These are phyloP conservation scores for Cheilosia variabilis DNA, from an alignment of 2,888 invertebrate species.

Conservation along the genomic window DNA sequence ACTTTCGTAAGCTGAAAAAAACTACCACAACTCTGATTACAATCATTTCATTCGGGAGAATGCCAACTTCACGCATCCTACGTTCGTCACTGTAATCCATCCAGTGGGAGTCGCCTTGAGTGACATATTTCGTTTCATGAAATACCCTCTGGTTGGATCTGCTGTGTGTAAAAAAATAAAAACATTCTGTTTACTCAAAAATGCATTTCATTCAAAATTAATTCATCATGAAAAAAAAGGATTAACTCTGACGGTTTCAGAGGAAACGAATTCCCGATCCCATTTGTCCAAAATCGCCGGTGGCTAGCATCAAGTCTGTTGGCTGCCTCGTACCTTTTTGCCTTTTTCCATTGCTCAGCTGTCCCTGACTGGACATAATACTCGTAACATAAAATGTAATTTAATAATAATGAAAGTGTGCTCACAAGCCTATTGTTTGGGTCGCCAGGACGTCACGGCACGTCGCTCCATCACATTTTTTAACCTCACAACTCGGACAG, in stretches of 20 bases:
- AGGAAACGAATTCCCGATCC: constrained; percentile 17
- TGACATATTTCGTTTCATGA: constrained; percentile 59
- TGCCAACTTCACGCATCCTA: constrained; percentile 46
- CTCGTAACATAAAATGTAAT: constrained; percentile 67
- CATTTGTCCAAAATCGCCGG: constrained; percentile 19
- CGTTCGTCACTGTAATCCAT: constrained; percentile 24
- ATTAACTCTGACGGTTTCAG: constrained; percentile 51
- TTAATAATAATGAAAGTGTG: constrained; percentile 67
- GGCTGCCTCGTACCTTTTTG: constrained; percentile 3
- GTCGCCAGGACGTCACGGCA: constrained; percentile 3
- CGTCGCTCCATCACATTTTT: neutral
- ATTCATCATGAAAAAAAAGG: constrained; percentile 49
- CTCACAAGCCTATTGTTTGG: constrained; percentile 44
- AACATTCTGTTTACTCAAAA: constrained; percentile 67
- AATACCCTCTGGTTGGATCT: constrained; percentile 24
- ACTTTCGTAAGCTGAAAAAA: neutral
- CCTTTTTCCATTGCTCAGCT: neutral
- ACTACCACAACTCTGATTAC: neutral
- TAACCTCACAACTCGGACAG: constrained; percentile 8
- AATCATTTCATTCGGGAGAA: constrained; percentile 34
- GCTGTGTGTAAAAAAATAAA: constrained; percentile 22
- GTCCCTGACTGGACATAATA: constrained; percentile 30
- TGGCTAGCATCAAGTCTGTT: constrained; percentile 24
- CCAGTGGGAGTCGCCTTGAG: constrained; percentile 11
- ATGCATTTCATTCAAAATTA: constrained; percentile 75